Conservation (phyloP, 2,113 vertebrate species). For the Tachysurus vachellii region DNA sequence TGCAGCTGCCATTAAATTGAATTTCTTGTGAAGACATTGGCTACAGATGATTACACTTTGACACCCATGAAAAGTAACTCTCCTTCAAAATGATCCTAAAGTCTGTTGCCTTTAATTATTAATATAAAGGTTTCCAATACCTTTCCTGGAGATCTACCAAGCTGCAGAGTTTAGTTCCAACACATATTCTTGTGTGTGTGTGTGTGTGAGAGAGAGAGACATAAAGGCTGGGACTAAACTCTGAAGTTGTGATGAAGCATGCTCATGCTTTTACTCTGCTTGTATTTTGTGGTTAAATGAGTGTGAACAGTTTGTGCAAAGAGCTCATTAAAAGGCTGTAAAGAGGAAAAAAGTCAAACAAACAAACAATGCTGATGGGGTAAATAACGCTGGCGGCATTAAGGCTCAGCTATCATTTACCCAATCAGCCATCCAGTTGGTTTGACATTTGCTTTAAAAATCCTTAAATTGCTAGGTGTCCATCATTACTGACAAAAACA, state of each 20-base stretch:
- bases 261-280: background rate
- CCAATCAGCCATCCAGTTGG: background rate
- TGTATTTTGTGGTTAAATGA: background rate
- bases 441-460: background rate
- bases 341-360: background rate
- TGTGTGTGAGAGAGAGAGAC: background rate
- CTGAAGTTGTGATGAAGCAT: background rate
- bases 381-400: background rate
- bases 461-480: background rate
- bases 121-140: background rate
- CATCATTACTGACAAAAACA: background rate
- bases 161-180: background rate
- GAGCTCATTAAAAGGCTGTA: background rate
- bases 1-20: conserved; percentile 34
- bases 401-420: background rate
- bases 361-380: background rate
- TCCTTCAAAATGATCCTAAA: background rate
- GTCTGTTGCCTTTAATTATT: background rate
- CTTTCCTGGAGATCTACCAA: background rate
- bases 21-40: background rate
- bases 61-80: background rate
- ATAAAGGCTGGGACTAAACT: background rate
- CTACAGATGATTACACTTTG: background rate
- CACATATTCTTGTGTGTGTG: background rate
- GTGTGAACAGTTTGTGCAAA: background rate